Evolutionary conservation across 92 coral and sea anemone genomes (phyloP), one percentile per base, ranked within the genome.

Genomic region (Phymanthus crucifer): DNA sequence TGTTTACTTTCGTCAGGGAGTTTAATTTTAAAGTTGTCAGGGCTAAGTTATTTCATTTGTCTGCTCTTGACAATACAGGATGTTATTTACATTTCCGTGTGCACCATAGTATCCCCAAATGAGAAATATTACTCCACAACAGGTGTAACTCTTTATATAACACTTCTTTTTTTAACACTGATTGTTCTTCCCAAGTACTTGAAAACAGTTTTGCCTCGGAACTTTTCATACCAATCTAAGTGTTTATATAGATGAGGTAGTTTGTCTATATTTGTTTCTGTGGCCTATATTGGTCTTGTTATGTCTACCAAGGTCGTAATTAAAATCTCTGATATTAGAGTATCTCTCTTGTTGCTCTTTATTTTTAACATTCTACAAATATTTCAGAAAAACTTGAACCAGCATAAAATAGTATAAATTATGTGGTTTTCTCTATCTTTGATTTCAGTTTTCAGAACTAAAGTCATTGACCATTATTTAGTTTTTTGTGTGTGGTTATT

Each of bases 21-120:
- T 82, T 87, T 76, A 82, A 82, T 82, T 87, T 80, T 61, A 37
- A 75, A 74, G 73, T 76, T 79, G 83, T 79, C 83, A 79, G 66
- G 12, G 38, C 47, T 69, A 68, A 67, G 83, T 67, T 79, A 47
- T 79, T 79, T 79, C 75, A 79, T 79, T 79, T 79, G 64, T 69
- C 40, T 68, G 24, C 50, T 33, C 32, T 48, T 79, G 83, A 79
- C 83, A 79, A 52, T 21, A 0, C 43, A 11, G 32, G 47, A 79
- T 10, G 56, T 43, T 79, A 72, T 79, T 79, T 79, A 57, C 67
- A 33, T 69, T 79, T 18, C 23, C 0, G 8, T 37, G 1, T 38
- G 9, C 68, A 64, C 65, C 57, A 7, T 64, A 61, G 37, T 38
- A 24, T 23, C 34, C 12, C 36, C 72, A 37, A 77, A 77, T 61